phyloP scores from a whole-genome alignment of 2,888 invertebrate species.

The Sinelater perroti region DNA sequence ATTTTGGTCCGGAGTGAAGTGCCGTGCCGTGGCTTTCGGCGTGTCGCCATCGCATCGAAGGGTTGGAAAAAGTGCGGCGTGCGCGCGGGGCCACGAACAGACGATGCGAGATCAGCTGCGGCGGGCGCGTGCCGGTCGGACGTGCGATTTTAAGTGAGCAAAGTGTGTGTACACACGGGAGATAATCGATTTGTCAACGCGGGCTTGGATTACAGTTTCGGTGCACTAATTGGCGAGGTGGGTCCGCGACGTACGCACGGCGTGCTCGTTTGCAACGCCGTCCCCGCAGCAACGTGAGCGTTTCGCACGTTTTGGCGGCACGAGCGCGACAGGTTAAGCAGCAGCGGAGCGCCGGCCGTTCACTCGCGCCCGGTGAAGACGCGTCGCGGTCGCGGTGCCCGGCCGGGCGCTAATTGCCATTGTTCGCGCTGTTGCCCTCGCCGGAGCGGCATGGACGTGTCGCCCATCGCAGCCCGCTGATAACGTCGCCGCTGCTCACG shows the following conservation, averaged over 20 bases:
- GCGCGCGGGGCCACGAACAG: not conserved
- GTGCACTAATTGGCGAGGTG: slow-evolving; percentile 65
- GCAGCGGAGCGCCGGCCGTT: slow-evolving; percentile 46
- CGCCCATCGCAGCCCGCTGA: slow-evolving; percentile 23
- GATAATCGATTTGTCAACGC: slow-evolving; percentile 67
- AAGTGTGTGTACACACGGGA: slow-evolving; percentile 56
- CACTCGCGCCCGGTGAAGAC: slow-evolving; percentile 47
- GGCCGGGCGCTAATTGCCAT: slow-evolving; percentile 48
- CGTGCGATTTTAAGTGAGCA: slow-evolving; percentile 47
- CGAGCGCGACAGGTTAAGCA: slow-evolving; percentile 39
- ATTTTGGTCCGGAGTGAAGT: slow-evolving; percentile 64
- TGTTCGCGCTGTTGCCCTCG: slow-evolving; percentile 41
- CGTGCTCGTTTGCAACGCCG: too few species aligned
- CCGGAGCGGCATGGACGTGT: slow-evolving; percentile 14
- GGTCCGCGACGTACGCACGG: too few species aligned
- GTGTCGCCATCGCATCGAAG: slow-evolving; percentile 42
- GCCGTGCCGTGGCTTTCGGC: slow-evolving; percentile 52
- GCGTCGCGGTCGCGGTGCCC: slow-evolving; percentile 42
- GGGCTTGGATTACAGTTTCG: slow-evolving; percentile 64
- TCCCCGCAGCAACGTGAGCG: slow-evolving; percentile 59
- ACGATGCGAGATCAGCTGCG: not conserved
- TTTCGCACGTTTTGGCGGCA: slow-evolving; percentile 43
- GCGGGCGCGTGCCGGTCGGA: slow-evolving; percentile 33
- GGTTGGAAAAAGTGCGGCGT: slow-evolving; percentile 20
- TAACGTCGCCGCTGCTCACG: slow-evolving; percentile 27